phyloP scores from a whole-genome alignment of 2,888 invertebrate genomes.

The Amphiduros pacificus region DNA sequence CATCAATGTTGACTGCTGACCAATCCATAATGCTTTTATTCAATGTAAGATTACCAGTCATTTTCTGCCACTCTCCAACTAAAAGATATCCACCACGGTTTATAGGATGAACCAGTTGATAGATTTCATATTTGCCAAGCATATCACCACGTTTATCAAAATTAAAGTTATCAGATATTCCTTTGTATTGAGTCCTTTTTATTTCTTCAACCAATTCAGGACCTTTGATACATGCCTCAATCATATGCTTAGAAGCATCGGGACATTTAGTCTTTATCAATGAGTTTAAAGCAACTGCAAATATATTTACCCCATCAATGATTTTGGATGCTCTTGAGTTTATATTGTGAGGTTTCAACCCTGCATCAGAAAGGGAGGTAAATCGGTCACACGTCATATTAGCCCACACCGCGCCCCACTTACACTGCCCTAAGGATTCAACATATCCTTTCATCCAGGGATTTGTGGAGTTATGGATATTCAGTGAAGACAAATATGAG shows the following conservation, averaged over 20 bases:
- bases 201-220: constrained; percentile 1
- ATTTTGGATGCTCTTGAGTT: not conserved
- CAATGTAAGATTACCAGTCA: not conserved
- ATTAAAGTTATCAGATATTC: not conserved
- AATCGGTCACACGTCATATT: no score
- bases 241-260: no score
- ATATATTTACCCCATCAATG: constrained; percentile 1
- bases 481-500: constrained; percentile 5
- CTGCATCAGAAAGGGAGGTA: no score
- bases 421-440: no score
- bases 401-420: no score
- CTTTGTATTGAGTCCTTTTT: not conserved
- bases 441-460: constrained; percentile 18
- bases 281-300: not conserved
- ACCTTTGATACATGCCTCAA: not conserved
- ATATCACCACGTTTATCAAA: constrained; percentile 13
- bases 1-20: not conserved
- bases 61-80: not conserved
- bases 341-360: no score
- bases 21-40: not conserved
- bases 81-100: not conserved
- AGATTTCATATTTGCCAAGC: not conserved
- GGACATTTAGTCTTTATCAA: not conserved
- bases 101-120: not conserved
- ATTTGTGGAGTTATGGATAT: constrained; percentile 11